phyloP scores from a whole-genome alignment of 2,797 vertebrate genomes.

The Pangasius mekongensis region DNA sequence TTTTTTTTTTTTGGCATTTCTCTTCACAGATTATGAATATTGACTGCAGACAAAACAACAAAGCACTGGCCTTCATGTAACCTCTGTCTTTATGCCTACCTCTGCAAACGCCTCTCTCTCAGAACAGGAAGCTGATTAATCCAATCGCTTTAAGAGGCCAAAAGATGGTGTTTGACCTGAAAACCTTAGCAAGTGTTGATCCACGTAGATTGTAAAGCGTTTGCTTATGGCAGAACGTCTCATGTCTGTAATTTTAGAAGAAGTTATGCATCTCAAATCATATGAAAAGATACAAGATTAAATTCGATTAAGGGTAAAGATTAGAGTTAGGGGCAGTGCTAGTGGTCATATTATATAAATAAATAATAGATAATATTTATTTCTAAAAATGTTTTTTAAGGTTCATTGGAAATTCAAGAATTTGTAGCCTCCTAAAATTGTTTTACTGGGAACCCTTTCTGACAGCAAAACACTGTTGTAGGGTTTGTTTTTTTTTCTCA shows the following conservation, averaged over 20 bases:
- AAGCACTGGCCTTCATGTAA: background rate
- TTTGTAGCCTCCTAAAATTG: background rate
- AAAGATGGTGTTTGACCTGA: background rate
- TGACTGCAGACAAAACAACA: constrained; percentile 21
- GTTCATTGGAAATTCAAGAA: background rate
- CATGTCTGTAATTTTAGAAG: background rate
- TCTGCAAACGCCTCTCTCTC: background rate
- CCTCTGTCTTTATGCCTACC: background rate
- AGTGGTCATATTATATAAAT: background rate
- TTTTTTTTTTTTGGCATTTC: background rate
- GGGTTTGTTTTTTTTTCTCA: too few relatives aligned
- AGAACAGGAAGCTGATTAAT: background rate
- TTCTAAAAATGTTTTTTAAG: background rate
- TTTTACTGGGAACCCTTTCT: background rate
- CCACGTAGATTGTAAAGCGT: background rate
- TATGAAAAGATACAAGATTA: background rate
- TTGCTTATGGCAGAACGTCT: background rate
- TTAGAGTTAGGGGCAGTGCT: background rate
- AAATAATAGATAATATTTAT: too few relatives aligned
- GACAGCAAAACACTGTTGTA: too few relatives aligned
- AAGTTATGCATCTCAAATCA: background rate
- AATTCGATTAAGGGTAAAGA: background rate
- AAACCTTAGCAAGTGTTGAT: background rate
- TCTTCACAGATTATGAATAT: constrained; percentile 27
- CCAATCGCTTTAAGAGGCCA: background rate